Evolutionary conservation across 2,797 vertebrate species (phyloP), one percentile per base, ranked within the genome.

Genomic region (Tokudaia tokunoshimensis): DNA sequence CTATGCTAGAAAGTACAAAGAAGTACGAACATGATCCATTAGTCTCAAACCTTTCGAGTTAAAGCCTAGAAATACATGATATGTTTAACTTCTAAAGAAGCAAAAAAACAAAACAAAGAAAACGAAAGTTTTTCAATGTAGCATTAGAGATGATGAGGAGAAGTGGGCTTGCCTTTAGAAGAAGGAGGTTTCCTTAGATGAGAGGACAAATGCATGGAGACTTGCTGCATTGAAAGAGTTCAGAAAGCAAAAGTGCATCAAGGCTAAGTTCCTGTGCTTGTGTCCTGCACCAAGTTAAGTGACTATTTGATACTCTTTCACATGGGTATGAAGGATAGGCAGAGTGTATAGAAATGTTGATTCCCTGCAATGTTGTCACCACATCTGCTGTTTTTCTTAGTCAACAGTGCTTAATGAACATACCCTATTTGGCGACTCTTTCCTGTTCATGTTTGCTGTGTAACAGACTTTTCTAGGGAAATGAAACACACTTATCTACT

Each of bases 41-140:
- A 95, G 86, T 82, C 93, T 75, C 12, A 97, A 97, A 97, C 96
- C 97, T 97, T 97, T 95, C 96, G 96, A 97, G 97, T 95, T 96
- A 97, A 89, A 96, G 92, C 50, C 94, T 96, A 98, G 97, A 97
- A 97, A 97, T 97, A 97, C 96, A 94, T 96, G 94, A 97, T 91
- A 37, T 91, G 59, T 96, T 96, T 97, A 95, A 94, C 89, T 96
- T 97, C 86, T 80, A 94, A 94, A 94, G 86, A 96, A 84, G 93
- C 86, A 85, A 89, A 74, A 74, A 9, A 22, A 14, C 13, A 52
- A 13, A 52, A 52, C 52, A 52, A 52, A 37, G 17, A 59, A 65
- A 29, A 29, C 63, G 34, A 34, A 67, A 67, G 14, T 97, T 94
- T 95, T 82, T 97, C 85, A 96, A 82, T 63, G 57, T 29, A 63